Percentiles rank a stretch among this genome's conserved stretches.
Evolutionary conservation across 1,140 invertebrate species (phyloP).

Genomic region (Trichonephila inaurata): DNA sequence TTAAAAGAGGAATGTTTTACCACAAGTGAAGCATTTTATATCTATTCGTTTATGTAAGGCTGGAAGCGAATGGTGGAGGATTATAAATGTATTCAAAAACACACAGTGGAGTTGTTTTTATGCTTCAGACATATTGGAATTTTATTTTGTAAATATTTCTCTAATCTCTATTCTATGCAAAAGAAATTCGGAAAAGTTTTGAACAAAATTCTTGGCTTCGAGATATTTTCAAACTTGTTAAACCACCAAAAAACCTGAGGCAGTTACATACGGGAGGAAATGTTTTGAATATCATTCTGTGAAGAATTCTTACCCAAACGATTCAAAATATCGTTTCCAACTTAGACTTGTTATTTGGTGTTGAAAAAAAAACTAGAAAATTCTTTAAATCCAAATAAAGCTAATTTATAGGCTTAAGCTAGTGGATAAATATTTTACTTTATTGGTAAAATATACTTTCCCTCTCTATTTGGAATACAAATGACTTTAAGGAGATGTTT

Average conservation of each 20-base stretch:
- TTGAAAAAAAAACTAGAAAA: not conserved
- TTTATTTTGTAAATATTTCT: conserved; percentile 13
- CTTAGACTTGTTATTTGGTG: not conserved
- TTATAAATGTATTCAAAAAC: not conserved
- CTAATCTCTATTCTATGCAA: not conserved
- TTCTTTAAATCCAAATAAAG: not conserved
- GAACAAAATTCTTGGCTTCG: not conserved
- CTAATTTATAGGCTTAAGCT: not conserved
- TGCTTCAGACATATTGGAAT: not conserved
- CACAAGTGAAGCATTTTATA: not conserved
- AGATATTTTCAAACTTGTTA: conserved; percentile 3
- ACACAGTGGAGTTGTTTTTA: not conserved
- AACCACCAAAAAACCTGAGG: not conserved
- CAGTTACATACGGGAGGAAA: not conserved
- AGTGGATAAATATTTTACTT: not conserved
- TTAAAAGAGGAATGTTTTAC: not conserved
- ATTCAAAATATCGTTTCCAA: not conserved
- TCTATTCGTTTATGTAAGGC: not conserved
- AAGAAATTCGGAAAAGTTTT: not conserved
- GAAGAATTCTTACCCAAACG: not conserved
- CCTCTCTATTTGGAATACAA: no score
- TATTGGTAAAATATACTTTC: not conserved
- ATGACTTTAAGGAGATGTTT: no score
- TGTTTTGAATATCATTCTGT: not conserved
- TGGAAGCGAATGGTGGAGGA: not conserved